Evolutionary conservation across 2,113 vertebrate genomes (phyloP), one percentile per base, ranked within the genome.

Genomic region (Thinocorus orbignyianus): DNA sequence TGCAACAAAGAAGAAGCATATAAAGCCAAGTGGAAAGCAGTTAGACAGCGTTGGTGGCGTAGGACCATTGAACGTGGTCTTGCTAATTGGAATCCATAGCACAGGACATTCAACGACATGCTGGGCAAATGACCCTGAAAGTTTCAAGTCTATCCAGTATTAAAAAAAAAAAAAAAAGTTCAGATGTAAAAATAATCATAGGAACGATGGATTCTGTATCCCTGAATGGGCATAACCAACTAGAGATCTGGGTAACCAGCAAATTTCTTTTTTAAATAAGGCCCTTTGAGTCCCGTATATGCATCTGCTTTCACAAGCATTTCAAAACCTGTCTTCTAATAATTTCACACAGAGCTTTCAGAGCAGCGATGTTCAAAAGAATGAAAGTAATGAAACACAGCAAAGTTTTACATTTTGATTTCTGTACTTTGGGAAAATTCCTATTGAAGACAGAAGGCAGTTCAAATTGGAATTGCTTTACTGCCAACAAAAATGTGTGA

Each of bases 81-180:
- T 98, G 96, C 98, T 98, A 98, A 98, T 98, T 98, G 98, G 98
- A 98, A 98, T 98, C 95, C 92, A 98, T 98, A 98, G 97, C 98
- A 98, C 97, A 98, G 98, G 97, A 97, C 97, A 98, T 98, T 97
- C 97, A 94, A 97, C 97, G 97, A 77, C 98, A 98, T 97, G 98
- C 98, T 98, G 98, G 96, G 98, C 97, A 98, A 98, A 98, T 98
- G 98, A 98, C 97, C 98, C 97, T 98, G 97, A 97, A 98, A 98
- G 98, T 98, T 98, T 98, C 96, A 97, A 98, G 97, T 98, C 96
- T 97, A 97, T 97, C 97, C 94, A 54, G 97, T 92, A 90, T 96
- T 46, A 44, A 44, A 52, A 52, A 52, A 52, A 52, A 52, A 96
- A 80, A 84, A 96, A 97, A 98, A 97, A 97, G 98, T 98, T 98